A percentile compares a stretch with the other conserved stretches of the same genome.
These are phyloP conservation scores for Archaeoteleia sp. DNA, from an alignment of 2,888 invertebrate genomes.

Conservation along the genomic window DNA sequence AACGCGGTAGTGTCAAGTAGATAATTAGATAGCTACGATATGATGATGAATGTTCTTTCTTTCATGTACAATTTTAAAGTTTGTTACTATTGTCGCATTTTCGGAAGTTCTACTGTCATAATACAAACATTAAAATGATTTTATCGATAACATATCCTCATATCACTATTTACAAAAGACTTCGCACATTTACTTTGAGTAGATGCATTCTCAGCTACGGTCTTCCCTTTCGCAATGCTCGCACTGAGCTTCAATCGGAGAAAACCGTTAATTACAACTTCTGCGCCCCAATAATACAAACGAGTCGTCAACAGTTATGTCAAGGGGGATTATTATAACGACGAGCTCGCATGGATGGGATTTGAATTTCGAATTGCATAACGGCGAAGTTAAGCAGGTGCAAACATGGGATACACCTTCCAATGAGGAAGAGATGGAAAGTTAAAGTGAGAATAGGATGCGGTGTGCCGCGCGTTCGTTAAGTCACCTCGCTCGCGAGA, in stretches of 20 bases:
- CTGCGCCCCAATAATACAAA: conserved; percentile 11
- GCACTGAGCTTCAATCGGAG: conserved; percentile 8
- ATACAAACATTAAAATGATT: no score
- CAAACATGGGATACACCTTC: conserved; percentile 2
- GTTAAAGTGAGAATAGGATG: conserved; percentile 5
- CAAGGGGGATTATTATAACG: conserved; percentile 1
- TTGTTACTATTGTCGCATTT: no score
- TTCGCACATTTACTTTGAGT: conserved; percentile 11
- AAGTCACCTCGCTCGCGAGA: conserved; percentile 18
- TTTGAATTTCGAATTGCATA: conserved; percentile 6
- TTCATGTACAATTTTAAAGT: no score
- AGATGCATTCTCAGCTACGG: conserved; percentile 2
- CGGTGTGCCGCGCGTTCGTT: conserved; percentile 17
- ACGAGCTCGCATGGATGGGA: conserved; percentile 11
- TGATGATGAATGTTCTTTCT: no score
- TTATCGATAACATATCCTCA: conserved; percentile 4
- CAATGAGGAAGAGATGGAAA: background rate
- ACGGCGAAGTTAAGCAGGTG: conserved; percentile 7
- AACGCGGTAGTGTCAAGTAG: no score
- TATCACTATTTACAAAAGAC: conserved; percentile 17
- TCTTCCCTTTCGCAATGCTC: background rate
- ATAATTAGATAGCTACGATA: no score
- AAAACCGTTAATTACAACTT: conserved; percentile 22
- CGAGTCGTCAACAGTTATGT: conserved; percentile 5
- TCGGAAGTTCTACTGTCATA: no score